These are phyloP conservation scores for Silurus meridionalis DNA, from an alignment of 2,113 vertebrate species.

Conservation along the genomic window DNA sequence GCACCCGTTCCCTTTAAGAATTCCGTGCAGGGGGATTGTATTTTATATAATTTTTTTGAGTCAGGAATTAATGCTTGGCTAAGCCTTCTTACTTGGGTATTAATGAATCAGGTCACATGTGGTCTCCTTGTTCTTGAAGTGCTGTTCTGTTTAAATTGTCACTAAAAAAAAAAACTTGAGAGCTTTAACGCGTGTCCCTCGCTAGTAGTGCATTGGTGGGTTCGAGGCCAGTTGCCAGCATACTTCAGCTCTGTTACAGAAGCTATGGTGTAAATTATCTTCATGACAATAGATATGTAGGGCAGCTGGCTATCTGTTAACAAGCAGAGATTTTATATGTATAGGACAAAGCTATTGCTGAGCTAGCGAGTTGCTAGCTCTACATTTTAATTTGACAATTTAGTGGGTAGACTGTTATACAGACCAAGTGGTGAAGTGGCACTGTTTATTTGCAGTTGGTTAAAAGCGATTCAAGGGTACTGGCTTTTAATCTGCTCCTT, in stretches of 20 bases:
- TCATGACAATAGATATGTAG: slow-evolving; percentile 37
- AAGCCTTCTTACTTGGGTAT: slow-evolving; percentile 11
- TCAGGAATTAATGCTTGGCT: background rate
- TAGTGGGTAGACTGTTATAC: background rate
- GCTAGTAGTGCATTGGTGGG: background rate
- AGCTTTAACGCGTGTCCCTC: slow-evolving; percentile 17
- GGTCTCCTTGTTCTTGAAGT: background rate
- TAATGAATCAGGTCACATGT: background rate
- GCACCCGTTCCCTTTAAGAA: background rate
- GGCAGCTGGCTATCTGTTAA: slow-evolving; percentile 40
- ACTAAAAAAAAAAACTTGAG: slow-evolving; percentile 20
- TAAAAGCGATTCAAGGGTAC: background rate
- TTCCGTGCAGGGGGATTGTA: background rate
- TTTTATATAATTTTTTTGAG: background rate
- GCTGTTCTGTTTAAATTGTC: background rate
- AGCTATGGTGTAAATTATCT: slow-evolving; percentile 38
- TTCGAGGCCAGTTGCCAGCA: slow-evolving; percentile 43
- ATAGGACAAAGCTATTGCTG: background rate
- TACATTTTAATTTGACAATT: background rate
- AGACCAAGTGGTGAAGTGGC: background rate
- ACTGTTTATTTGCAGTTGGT: background rate
- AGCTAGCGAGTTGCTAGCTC: background rate
- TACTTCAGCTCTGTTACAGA: slow-evolving; percentile 36
- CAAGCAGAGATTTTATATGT: background rate
- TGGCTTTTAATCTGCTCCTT: background rate